Percentiles rank a stretch among this genome's conserved stretches.
phyloP scores from a whole-genome alignment of 2,888 invertebrate species.

The Melieria crassipennis region DNA sequence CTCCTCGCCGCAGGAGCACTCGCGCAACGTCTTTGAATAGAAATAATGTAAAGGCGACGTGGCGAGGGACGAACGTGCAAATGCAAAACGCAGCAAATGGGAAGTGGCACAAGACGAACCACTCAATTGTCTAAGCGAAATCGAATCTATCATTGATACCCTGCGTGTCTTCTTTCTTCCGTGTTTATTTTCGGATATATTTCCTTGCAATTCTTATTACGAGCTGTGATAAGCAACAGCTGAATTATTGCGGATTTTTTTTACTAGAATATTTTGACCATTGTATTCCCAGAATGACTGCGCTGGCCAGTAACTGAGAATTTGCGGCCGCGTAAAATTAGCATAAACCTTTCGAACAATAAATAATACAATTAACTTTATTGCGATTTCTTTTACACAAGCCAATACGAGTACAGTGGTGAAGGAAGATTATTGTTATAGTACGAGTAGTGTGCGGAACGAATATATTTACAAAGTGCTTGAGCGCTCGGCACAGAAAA shows the following conservation, averaged over 20 bases:
- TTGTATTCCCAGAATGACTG: too few species aligned
- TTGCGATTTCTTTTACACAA: slow-evolving; percentile 28
- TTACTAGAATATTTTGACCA: too few species aligned
- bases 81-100: neutral
- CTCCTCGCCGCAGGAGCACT: slow-evolving; percentile 61
- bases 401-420: neutral
- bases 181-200: too few species aligned
- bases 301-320: too few species aligned
- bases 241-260: too few species aligned
- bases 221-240: too few species aligned
- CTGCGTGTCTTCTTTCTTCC: too few species aligned
- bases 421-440: too few species aligned
- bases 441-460: neutral
- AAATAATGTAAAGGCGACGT: neutral
- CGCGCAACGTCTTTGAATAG: slow-evolving; percentile 53
- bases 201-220: too few species aligned
- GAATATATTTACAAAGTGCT: slow-evolving; percentile 4
- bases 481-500: neutral
- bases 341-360: slow-evolving; percentile 30
- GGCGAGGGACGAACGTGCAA: neutral
- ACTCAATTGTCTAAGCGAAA: too few species aligned
- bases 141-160: too few species aligned
- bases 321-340: neutral
- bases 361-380: slow-evolving; percentile 39
- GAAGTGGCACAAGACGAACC: too few species aligned